Percentiles rank a stretch among this genome's conserved stretches.
Evolutionary conservation across 2,113 vertebrate species (phyloP).

Genomic region (Dipodomys ordii): DNA sequence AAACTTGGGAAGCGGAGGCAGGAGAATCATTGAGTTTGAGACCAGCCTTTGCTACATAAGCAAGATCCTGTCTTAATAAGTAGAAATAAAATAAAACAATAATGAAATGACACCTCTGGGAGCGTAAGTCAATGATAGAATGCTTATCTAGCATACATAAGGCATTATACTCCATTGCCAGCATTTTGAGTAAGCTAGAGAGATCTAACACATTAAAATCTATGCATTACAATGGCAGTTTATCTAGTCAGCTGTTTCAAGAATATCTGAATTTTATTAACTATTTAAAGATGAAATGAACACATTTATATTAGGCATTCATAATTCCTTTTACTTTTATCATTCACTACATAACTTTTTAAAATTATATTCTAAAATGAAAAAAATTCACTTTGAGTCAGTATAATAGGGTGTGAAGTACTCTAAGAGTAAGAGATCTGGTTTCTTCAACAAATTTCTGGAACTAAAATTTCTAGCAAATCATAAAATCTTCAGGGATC

Average conservation of each 20-base stretch:
- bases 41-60: neutral
- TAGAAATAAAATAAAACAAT: neutral
- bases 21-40: neutral
- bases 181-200: neutral
- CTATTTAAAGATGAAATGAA: neutral
- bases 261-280: no score
- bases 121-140: neutral
- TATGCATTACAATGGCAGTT: constrained; percentile 16
- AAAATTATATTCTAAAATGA: constrained; percentile 35
- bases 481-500: neutral
- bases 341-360: constrained; percentile 45
- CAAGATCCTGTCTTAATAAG: neutral
- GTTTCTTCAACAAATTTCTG: constrained; percentile 8
- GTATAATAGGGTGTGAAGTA: constrained; percentile 4
- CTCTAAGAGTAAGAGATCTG: constrained; percentile 35
- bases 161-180: no score
- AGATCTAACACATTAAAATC: constrained; percentile 40
- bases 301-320: constrained; percentile 40
- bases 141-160: neutral
- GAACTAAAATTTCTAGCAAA: constrained; percentile 59
- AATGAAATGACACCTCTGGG: neutral
- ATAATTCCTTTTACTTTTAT: constrained; percentile 41
- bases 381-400: constrained; percentile 42
- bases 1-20: neutral
- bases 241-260: neutral